phyloP scores from a whole-genome alignment of 2,113 vertebrate species.

The Petaurus breviceps region DNA sequence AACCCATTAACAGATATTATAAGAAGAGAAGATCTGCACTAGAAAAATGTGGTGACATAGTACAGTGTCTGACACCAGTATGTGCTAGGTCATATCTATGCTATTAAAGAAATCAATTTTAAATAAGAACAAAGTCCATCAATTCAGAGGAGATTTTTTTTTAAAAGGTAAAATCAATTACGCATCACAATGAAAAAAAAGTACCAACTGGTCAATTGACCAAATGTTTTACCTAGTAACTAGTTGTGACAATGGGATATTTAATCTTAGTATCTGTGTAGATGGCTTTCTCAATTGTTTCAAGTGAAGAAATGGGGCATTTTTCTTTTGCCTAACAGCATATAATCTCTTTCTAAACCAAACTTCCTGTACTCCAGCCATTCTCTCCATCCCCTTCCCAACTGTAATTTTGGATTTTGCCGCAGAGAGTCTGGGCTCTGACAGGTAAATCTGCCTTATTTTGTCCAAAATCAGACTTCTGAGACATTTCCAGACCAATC shows the following conservation, averaged over 20 bases:
- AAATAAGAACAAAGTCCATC: not conserved
- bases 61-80: not conserved
- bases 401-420: not conserved
- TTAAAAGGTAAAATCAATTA: constrained; percentile 3
- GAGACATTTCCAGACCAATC: not conserved
- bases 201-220: not conserved
- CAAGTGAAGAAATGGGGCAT: not conserved
- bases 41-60: constrained; percentile 5
- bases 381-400: not conserved
- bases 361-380: not conserved
- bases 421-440: not conserved
- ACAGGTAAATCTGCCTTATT: not conserved
- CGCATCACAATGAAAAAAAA: not conserved
- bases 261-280: not conserved
- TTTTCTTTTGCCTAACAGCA: not conserved
- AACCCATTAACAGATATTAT: constrained; percentile 25
- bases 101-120: not conserved
- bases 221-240: not conserved
- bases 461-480: not conserved
- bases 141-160: not conserved
- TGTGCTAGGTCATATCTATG: not conserved
- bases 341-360: not conserved
- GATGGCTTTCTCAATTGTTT: not conserved
- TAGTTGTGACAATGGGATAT: not conserved
- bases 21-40: constrained; percentile 21